Evolutionary conservation across 2,888 invertebrate species (phyloP).

Genomic region (Chrysotoxum bicinctum): DNA sequence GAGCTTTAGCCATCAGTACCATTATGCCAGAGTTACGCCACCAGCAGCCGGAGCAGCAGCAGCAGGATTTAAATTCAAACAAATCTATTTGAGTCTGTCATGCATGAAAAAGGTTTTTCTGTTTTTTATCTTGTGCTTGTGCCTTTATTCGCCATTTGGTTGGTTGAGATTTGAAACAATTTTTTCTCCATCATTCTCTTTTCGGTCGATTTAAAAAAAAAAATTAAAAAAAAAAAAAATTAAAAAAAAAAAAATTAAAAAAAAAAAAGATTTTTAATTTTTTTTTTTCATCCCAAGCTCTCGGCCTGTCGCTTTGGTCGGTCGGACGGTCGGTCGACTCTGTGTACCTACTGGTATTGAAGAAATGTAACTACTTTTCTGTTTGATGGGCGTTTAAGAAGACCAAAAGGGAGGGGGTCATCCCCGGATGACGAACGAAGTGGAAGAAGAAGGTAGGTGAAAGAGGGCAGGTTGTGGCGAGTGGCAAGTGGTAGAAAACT

Average conservation of each 20-base stretch:
- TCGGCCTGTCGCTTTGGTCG: conserved; percentile 26
- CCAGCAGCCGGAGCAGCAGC: conserved; percentile 24
- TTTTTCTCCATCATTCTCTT: conserved; percentile 37
- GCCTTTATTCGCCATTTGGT: conserved; percentile 72
- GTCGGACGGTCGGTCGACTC: not conserved
- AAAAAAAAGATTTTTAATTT: conserved; percentile 32
- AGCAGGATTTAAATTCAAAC: conserved; percentile 72
- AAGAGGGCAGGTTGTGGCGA: conserved; percentile 62
- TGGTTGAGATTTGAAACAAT: conserved; percentile 66
- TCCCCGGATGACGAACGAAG: conserved; percentile 10
- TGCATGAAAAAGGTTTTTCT: conserved; percentile 72
- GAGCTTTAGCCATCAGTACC: conserved; percentile 35
- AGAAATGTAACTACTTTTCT: conserved; percentile 72
- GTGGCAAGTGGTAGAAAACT: conserved; percentile 69
- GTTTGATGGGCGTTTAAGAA: conserved; percentile 71
- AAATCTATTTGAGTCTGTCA: conserved; percentile 72
- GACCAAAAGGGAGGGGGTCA: conserved; percentile 14
- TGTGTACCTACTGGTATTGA: conserved; percentile 52
- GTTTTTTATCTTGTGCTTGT: conserved; percentile 69
- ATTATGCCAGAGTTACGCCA: not conserved
- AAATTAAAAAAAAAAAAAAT: too few relatives aligned
- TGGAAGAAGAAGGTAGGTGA: conserved; percentile 15
- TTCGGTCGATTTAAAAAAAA: conserved; percentile 50
- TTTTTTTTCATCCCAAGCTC: conserved; percentile 33
- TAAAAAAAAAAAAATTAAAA: too few relatives aligned